Evolutionary conservation across 2,113 vertebrate species (phyloP), one percentile per base, ranked within the genome.

Genomic region (Scatophagus argus): DNA sequence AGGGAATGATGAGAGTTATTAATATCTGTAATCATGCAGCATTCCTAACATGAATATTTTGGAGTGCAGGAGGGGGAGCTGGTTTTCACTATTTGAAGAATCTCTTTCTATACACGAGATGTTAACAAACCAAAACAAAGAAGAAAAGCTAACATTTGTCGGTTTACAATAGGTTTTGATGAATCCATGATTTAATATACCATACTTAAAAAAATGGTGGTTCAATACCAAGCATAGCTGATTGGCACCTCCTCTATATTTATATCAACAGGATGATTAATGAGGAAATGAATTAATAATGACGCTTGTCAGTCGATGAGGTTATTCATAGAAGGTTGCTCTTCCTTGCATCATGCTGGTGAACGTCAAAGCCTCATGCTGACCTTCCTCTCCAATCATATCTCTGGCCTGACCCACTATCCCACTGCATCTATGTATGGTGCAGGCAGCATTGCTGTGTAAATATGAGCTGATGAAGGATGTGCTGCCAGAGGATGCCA

Each of bases 311-410:
- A 89, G 82, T 90, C 74, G 68, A 90, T 88, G 38, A 64, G 64
- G 87, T 85, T 93, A 94, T 93, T 92, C 91, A 88, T 92, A 87
- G 90, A 61, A 32, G 54, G 81, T 92, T 94, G 92, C 93, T 63
- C 69, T 67, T 83, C 56, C 83, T 95, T 94, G 92, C 92, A 93
- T 94, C 93, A 94, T 91, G 80, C 77, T 81, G 59, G 41, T 58
- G 52, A 76, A 72, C 73, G 77, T 89, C 82, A 90, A 84, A 76
- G 79, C 75, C 66, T 79, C 85, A 63, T 51, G 21, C 36, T 85
- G 85, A 88, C 87, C 86, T 89, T 84, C 73, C 52, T 60, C 27
- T 89, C 73, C 52, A 46, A 27, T 74, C 67, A 81, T 77, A 87
- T 77, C 60, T 85, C 77, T 51, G 34, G 76, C 61, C 78, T 81